Evolutionary conservation across 2,797 vertebrate genomes (phyloP).

Genomic region (Rhadinocentrus ornatus): DNA sequence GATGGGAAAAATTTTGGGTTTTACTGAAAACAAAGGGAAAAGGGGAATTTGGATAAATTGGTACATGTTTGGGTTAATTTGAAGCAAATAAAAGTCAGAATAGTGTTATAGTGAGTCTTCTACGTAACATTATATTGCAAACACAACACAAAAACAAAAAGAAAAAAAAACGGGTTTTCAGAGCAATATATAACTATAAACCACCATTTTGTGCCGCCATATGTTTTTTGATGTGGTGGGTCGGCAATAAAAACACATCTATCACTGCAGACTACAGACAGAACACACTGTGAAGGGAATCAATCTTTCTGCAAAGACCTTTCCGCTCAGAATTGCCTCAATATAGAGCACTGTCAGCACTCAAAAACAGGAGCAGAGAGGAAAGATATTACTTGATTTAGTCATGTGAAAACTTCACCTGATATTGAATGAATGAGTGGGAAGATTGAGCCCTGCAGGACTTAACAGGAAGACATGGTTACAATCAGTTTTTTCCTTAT

Average conservation of each 20-base stretch:
- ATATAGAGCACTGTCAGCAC: conserved; percentile 36
- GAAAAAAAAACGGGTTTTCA: too few species aligned
- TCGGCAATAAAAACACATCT: conserved; percentile 57
- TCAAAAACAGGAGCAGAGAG: not conserved
- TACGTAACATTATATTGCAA: too few species aligned
- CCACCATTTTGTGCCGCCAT: conserved; percentile 43
- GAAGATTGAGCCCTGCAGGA: conserved; percentile 1
- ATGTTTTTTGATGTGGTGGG: conserved; percentile 43
- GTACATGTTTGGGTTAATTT: too few species aligned
- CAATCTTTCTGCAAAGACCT: conserved; percentile 58
- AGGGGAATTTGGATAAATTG: not conserved
- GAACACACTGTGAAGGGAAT: conserved; percentile 47
- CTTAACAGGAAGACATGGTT: conserved; percentile 3
- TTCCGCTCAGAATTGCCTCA: conserved; percentile 40
- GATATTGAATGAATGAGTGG: conserved; percentile 9
- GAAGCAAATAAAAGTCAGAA: too few species aligned
- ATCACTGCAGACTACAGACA: conserved; percentile 59
- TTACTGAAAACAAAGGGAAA: conserved; percentile 17
- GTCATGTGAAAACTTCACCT: conserved; percentile 34
- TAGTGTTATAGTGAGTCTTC: too few species aligned
- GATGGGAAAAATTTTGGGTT: not conserved
- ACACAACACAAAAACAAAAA: too few species aligned
- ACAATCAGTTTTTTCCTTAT: not conserved
- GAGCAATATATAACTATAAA: conserved; percentile 21
- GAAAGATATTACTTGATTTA: conserved; percentile 35